Evolutionary conservation across 92 coral and sea anemone genomes (phyloP).

Genomic region (Micromussa lordhowensis): DNA sequence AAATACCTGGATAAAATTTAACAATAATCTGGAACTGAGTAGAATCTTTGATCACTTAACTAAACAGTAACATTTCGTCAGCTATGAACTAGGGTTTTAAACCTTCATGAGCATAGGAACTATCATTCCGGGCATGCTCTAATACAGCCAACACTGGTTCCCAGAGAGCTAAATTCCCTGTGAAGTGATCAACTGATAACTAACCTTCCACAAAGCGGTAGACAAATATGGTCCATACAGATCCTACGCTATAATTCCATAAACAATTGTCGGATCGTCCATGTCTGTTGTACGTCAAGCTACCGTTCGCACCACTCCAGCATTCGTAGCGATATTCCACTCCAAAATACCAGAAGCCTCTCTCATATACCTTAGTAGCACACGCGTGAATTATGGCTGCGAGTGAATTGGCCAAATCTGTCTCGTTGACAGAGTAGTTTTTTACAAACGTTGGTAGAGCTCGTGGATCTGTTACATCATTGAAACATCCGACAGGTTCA

Average conservation of each 20-base stretch:
- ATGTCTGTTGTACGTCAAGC: neutral
- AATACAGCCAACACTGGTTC: neutral
- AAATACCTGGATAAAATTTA: too few relatives aligned
- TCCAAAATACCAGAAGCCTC: neutral
- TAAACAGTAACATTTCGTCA: too few relatives aligned
- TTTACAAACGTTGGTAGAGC: neutral
- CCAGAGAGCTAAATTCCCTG: neutral
- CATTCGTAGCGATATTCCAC: neutral
- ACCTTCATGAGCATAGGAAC: too few relatives aligned
- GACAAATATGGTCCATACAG: neutral
- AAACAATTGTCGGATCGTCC: neutral
- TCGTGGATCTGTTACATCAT: neutral
- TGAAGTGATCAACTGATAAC: neutral
- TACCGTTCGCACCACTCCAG: neutral
- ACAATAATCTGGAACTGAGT: too few relatives aligned
- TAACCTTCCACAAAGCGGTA: slow-evolving; percentile 19
- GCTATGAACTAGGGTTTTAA: too few relatives aligned
- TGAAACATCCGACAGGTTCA: slow-evolving; percentile 23
- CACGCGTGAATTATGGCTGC: neutral
- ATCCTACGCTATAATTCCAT: neutral
- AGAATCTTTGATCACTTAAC: too few relatives aligned
- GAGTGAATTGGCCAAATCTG: neutral
- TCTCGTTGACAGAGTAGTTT: neutral
- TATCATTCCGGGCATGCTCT: too few relatives aligned
- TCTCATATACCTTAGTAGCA: neutral